Base-by-base conservation (phyloP, 2,113 vertebrate species). In the Pseudorectes ferrugineus region DNA sequence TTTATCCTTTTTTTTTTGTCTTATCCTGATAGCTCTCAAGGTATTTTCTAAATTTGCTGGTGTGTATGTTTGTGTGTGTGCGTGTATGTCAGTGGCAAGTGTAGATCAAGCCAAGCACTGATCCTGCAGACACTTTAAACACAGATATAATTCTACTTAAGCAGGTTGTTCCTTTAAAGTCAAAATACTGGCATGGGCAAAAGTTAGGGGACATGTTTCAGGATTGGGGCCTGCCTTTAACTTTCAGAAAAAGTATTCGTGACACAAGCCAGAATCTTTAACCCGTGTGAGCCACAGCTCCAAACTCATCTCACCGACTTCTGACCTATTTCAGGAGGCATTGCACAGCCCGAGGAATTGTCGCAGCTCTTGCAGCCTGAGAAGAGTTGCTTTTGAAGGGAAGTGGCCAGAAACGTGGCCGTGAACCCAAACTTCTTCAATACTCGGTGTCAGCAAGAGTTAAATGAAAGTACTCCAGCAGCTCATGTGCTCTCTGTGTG, bases 401-500 rank as follows among this genome's bases (percentile, higher is more conserved):
- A 80, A n/a, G 7, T 0, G 1, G 85, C 24, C 14, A 71, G 77
- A 88, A 95, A 59, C 0, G 1, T 67, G 57, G 68, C 93, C 0
- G 0, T 29, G 55, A 72, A 76, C 46, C 19, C 55, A 26, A 48
- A 20, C 45, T 45, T 59, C 82, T 80, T 71, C 13, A 3, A 2
- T 31, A 5, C 0, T 2, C 0, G 0, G 79, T 61, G 52, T 66
- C 43, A 74, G 94, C 75, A 95, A 92, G 93, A 97, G 92, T 96
- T 97, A 96, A 96, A 90, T 12, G 14, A 63, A 73, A 92, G 82
- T 65, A 15, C 90, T 96, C 59, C 72, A 84, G 85, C 82, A 38
- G 95, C 94, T 97, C 93, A 94, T 89, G 93, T 88, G 93, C 92
- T 96, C 85, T 88, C 88, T 96, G 75, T 93, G 93, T 94, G 93